Evolutionary conservation across 2,113 vertebrate species (phyloP), one percentile per base, ranked within the genome.

Genomic region (Trichomycterus rosablanca): DNA sequence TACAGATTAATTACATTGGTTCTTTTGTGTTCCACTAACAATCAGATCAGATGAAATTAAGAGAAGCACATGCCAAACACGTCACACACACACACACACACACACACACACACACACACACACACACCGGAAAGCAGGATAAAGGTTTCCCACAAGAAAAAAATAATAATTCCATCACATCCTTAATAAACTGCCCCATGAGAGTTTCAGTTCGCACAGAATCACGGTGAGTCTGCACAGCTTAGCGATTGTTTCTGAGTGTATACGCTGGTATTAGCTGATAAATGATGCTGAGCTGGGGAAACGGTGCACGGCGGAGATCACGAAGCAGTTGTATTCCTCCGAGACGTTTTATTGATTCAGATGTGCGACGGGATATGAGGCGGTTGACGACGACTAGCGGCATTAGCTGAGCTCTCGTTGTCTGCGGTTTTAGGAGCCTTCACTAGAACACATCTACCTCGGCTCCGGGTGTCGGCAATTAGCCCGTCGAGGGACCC

Each of bases 401-500:
- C 76, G 79, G 76, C 76, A 67, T 70, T 56, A 59, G 63, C 70
- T 63, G 66, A 78, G 73, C 64, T 64, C 32, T 49, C 66, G 69
- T 54, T 65, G 72, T 76, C 74, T 61, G 70, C 67, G 63, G 76
- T 67, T 74, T 61, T 74, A 65, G 7, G 71, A 74, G 61, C 73
- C 66, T 55, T 57, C 70, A 68, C 74, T 74, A 67, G 78, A 74
- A 78, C 74, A 59, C 71, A 76, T 46, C 70, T 68, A 63, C 69
- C 70, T 76, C 71, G 67, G 74, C 70, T 35, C 60, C 73, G 63
- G 58, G 65, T 70, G 72, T 75, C 73, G 77, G 77, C 74, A 74
- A 78, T 84, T 84, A 86, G 74, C 72, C 79, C 68, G 80, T 79
- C 76, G 67, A 70, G 63, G 63, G 79, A 30, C 34, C 61, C 70